Evolutionary conservation across 1,140 invertebrate genomes (phyloP).

Genomic region (Cydia amplana): DNA sequence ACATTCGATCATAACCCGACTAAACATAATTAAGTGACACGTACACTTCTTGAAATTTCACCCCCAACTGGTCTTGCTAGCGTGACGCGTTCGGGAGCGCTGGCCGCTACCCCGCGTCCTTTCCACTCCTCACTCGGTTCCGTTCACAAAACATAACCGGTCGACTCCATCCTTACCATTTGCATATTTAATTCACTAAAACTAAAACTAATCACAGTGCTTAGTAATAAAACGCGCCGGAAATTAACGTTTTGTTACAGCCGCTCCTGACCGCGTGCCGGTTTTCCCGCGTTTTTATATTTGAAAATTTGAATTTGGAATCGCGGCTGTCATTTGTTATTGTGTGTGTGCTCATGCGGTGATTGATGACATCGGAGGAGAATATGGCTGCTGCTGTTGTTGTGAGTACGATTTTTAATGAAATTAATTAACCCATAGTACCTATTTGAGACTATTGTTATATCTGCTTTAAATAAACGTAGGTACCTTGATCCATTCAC

Average conservation of each 20-base stretch:
- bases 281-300: slow-evolving; percentile 35
- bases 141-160: slow-evolving; percentile 75
- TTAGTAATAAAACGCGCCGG: slow-evolving; percentile 35
- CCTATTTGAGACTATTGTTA: too few species aligned
- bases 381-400: slow-evolving; percentile 53
- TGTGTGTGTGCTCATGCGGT: slow-evolving; percentile 33
- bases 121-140: slow-evolving; percentile 68
- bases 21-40: neutral
- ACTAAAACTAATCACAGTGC: slow-evolving; percentile 4
- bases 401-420: slow-evolving; percentile 45
- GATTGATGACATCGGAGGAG: slow-evolving; percentile 60
- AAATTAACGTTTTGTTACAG: slow-evolving; percentile 11
- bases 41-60: neutral
- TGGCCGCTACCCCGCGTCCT: slow-evolving; percentile 55
- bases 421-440: too few species aligned
- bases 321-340: slow-evolving; percentile 10
- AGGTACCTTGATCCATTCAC: too few species aligned
- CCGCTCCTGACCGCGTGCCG: slow-evolving; percentile 4
- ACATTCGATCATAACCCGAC: neutral
- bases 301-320: slow-evolving; percentile 15
- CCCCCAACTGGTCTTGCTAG: slow-evolving; percentile 25
- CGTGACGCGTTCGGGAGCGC: slow-evolving; percentile 55
- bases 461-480: too few species aligned
- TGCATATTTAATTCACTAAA: slow-evolving; percentile 43
- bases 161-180: slow-evolving; percentile 55